phyloP scores from a whole-genome alignment of 2,113 vertebrate genomes.

The Xerus inauris region DNA sequence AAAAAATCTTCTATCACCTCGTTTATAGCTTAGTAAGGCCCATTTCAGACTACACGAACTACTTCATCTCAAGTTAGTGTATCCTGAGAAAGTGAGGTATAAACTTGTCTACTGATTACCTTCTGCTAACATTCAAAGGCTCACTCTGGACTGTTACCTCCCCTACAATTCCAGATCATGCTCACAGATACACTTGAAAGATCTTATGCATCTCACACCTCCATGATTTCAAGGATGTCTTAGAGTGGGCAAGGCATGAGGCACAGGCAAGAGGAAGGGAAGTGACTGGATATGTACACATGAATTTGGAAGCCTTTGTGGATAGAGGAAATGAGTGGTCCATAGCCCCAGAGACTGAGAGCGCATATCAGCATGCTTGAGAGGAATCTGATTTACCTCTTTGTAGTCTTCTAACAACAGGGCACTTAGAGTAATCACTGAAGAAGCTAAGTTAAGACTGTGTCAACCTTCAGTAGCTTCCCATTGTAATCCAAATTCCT shows the following conservation, averaged over 20 bases:
- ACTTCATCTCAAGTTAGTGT: background rate
- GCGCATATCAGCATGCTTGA: background rate
- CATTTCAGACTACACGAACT: background rate
- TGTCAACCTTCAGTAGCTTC: no score
- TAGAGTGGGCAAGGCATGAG: background rate
- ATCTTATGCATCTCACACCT: no score
- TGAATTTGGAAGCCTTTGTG: background rate
- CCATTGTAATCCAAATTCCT: background rate
- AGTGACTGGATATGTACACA: background rate
- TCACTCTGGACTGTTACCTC: background rate
- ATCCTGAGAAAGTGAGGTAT: background rate
- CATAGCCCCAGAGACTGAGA: background rate
- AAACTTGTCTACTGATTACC: background rate
- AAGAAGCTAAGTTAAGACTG: background rate
- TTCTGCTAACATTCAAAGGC: background rate
- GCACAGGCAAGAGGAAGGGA: background rate
- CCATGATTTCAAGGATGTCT: background rate
- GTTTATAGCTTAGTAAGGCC: background rate
- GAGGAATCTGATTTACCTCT: background rate
- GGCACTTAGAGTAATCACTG: background rate
- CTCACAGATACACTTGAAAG: background rate
- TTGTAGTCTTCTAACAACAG: background rate
- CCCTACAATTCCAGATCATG: background rate
- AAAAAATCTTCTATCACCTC: background rate
- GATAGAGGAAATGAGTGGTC: background rate